These are phyloP conservation scores for Eupithecia abbreviata DNA, from an alignment of 2,888 invertebrate species.

Conservation along the genomic window DNA sequence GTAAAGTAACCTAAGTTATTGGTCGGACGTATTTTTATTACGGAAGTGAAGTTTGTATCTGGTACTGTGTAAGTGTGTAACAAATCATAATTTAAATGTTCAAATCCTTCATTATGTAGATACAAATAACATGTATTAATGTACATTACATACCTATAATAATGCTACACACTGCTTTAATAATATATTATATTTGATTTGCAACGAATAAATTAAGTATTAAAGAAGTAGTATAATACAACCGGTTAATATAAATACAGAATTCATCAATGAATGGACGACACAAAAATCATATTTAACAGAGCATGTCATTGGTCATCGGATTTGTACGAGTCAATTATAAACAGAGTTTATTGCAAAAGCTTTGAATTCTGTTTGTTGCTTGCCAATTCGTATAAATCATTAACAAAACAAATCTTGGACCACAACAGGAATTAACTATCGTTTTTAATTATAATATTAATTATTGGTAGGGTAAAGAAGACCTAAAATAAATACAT, in stretches of 20 bases:
- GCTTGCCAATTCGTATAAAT: background rate
- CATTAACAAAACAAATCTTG: background rate
- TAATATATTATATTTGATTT: background rate
- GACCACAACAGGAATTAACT: background rate
- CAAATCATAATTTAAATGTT: background rate
- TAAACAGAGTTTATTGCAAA: background rate
- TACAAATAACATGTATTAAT: background rate
- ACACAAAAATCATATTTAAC: background rate
- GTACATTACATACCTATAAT: background rate
- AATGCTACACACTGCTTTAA: background rate
- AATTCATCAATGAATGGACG: slow-evolving; percentile 31
- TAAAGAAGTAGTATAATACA: background rate
- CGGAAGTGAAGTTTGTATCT: background rate
- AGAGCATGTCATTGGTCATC: background rate
- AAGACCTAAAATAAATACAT: background rate
- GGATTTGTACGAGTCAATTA: background rate
- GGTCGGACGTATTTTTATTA: background rate
- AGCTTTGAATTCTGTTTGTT: background rate
- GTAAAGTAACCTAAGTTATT: background rate
- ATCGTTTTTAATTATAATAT: background rate
- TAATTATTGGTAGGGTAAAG: background rate
- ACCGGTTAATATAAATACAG: background rate
- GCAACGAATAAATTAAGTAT: background rate
- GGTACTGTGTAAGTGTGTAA: background rate
- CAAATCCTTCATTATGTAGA: background rate